phyloP scores from a whole-genome alignment of 2,888 invertebrate species.

The Hydraecia micacea region DNA sequence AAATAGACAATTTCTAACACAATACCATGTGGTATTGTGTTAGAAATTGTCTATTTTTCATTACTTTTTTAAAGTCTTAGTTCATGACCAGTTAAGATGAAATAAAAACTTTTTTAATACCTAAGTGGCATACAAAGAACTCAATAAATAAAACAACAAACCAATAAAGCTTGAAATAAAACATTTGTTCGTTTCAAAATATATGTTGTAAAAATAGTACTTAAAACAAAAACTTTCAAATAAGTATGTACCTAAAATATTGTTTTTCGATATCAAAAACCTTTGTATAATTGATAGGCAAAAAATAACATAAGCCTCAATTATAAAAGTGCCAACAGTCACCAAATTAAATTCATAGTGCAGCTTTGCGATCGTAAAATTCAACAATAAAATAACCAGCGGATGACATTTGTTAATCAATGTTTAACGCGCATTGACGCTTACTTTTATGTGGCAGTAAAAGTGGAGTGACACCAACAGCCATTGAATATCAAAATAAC shows the following conservation, averaged over 20 bases:
- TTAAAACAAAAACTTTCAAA: neutral
- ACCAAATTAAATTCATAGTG: constrained; percentile 13
- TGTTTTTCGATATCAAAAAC: neutral
- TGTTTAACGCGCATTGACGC: constrained; percentile 14
- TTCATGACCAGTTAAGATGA: neutral
- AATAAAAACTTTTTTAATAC: neutral
- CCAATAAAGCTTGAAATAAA: neutral
- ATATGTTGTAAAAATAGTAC: neutral
- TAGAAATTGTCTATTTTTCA: constrained; percentile 14
- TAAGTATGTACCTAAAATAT: neutral
- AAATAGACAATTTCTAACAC: no score
- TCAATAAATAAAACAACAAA: neutral
- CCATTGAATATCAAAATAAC: constrained; percentile 23
- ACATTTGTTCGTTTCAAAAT: neutral
- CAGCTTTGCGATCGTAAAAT: constrained; percentile 25
- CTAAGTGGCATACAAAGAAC: neutral
- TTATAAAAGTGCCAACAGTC: constrained; percentile 9
- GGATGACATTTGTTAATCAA: constrained; percentile 42
- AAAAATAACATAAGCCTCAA: neutral
- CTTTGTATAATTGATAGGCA: neutral
- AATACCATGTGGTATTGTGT: constrained; percentile 1
- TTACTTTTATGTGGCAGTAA: constrained; percentile 32
- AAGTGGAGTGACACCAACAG: constrained; percentile 12
- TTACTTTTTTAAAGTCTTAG: neutral
- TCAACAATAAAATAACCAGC: neutral